Conservation (phyloP, 2,888 invertebrate species). For the Rhopalosiphum nymphaeae region DNA sequence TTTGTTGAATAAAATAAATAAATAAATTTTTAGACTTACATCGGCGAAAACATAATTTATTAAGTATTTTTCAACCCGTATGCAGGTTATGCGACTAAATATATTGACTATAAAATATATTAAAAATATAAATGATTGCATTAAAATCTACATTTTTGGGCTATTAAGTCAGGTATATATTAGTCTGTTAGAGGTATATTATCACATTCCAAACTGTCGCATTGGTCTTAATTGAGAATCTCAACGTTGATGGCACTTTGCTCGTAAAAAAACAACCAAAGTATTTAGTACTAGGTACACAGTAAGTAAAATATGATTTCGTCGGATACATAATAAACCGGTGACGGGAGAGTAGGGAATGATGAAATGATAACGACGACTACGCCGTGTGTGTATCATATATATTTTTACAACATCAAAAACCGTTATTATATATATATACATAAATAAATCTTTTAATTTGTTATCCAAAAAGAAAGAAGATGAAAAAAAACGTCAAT, state of each 20-base stretch:
- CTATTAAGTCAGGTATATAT: not conserved
- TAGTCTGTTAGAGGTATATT: conserved; percentile 13
- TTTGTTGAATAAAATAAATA: not conserved
- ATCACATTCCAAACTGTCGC: conserved; percentile 31
- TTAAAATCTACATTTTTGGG: conserved; percentile 38
- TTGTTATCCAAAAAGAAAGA: conserved; percentile 20
- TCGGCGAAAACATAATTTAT: not conserved
- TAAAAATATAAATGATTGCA: not conserved
- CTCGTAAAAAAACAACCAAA: conserved; percentile 16
- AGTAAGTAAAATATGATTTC: conserved; percentile 28
- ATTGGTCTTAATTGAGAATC: conserved; percentile 15
- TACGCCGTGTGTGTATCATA: not conserved
- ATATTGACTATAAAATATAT: not conserved
- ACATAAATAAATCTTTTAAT: conserved; percentile 34
- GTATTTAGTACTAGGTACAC: not conserved
- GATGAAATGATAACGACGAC: conserved; percentile 34
- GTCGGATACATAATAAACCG: conserved; percentile 18
- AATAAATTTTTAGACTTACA: not conserved
- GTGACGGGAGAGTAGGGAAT: not conserved
- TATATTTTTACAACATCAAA: conserved; percentile 31
- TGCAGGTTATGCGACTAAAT: not conserved
- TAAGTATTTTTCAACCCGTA: not conserved
- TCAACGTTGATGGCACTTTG: not conserved
- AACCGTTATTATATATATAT: conserved; percentile 25
- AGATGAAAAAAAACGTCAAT: not conserved